A percentile compares a stretch with the other conserved stretches of the same genome.
These are phyloP conservation scores for Uropsilus gracilis DNA, from an alignment of 2,113 vertebrate species.

Conservation along the genomic window DNA sequence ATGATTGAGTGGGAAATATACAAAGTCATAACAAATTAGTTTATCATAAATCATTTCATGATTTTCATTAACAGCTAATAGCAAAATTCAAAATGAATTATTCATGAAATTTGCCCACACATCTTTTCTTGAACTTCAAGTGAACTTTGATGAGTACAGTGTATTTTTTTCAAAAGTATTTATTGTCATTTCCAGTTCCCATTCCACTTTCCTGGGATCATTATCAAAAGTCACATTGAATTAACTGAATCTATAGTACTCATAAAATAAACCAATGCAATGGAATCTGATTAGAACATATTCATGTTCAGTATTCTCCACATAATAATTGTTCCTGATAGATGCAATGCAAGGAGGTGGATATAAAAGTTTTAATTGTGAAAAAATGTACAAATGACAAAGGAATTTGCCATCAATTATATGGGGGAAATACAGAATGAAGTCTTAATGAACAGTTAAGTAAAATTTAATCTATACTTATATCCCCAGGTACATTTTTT, in stretches of 20 bases:
- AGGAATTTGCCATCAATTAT: not conserved
- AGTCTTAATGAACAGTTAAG: not conserved
- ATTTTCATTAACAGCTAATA: conserved; percentile 40
- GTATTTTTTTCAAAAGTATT: not conserved
- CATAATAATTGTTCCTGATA: not conserved
- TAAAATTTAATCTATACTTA: not conserved
- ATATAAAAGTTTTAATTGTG: not conserved
- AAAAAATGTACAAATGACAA: not conserved
- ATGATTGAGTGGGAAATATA: not conserved
- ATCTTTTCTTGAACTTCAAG: conserved; percentile 56
- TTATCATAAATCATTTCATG: not conserved
- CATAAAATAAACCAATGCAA: not conserved
- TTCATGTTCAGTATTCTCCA: not conserved
- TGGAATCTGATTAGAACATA: not conserved
- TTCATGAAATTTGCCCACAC: conserved; percentile 42
- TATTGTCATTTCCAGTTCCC: not conserved
- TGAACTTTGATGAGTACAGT: conserved; percentile 41
- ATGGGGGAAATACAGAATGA: not conserved
- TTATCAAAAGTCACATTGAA: not conserved
- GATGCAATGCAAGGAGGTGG: not conserved
- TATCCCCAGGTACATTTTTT: not conserved
- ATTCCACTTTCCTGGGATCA: not conserved
- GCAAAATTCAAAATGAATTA: conserved; percentile 64
- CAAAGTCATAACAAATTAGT: conserved; percentile 23
- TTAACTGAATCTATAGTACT: not conserved